These are phyloP conservation scores for Syndactyla subalaris DNA, from an alignment of 2,797 vertebrate species.

Conservation along the genomic window DNA sequence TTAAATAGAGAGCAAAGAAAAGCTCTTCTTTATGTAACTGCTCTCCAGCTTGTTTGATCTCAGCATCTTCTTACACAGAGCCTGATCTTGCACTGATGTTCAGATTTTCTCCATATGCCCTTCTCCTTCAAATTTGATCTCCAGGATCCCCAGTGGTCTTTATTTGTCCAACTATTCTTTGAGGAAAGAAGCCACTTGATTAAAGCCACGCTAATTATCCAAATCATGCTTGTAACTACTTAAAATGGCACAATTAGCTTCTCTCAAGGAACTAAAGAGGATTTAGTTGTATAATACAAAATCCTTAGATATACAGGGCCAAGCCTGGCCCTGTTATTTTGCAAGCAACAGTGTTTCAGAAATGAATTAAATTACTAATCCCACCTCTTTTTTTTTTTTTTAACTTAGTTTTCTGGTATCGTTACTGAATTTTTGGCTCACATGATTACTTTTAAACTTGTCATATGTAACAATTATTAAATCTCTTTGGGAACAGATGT, in stretches of 20 bases:
- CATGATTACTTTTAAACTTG: not conserved
- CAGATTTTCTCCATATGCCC: not conserved
- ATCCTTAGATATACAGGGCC: not conserved
- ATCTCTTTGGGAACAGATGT: not conserved
- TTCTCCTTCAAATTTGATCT: not conserved
- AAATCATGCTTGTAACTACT: not conserved
- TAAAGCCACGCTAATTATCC: not conserved
- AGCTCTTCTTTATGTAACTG: not conserved
- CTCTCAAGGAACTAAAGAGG: not conserved
- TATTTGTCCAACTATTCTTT: not conserved
- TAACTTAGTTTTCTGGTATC: not conserved
- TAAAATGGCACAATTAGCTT: not conserved
- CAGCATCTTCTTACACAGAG: not conserved
- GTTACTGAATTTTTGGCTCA: not conserved
- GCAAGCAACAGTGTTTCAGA: not conserved
- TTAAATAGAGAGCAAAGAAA: not conserved
- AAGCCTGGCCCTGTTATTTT: not conserved
- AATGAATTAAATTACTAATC: not conserved
- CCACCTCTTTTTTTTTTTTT: not conserved
- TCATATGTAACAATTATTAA: not conserved
- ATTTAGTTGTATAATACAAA: not conserved
- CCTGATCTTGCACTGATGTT: not conserved
- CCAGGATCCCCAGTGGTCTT: not conserved
- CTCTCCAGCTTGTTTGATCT: not conserved
- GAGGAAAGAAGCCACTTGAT: not conserved